Evolutionary conservation across 2,113 vertebrate species (phyloP).

Genomic region (Protobothrops flavoviridis): DNA sequence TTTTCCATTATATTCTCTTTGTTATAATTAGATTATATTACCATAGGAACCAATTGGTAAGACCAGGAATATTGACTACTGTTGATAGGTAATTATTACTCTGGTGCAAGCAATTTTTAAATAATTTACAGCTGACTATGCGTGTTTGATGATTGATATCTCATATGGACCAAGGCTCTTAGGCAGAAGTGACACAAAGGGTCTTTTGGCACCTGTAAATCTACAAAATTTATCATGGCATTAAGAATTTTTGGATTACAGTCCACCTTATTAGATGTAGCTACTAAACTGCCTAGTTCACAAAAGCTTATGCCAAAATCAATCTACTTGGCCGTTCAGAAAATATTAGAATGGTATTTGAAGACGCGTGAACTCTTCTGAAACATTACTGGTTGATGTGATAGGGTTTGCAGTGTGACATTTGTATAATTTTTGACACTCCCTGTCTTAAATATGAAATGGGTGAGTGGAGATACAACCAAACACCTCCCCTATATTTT

Average conservation of each 20-base stretch:
- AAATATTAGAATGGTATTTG: not conserved
- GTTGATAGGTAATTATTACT: not conserved
- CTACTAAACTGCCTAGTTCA: not conserved
- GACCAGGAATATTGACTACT: not conserved
- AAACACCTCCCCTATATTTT: constrained; percentile 4
- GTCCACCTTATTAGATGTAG: not conserved
- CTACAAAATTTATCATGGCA: not conserved
- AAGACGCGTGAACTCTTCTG: not conserved
- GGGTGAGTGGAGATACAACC: not conserved
- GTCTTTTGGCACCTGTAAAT: not conserved
- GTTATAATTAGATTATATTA: not conserved
- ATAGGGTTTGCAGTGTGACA: not conserved
- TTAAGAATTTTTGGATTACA: not conserved
- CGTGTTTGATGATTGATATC: not conserved
- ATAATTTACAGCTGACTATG: not conserved
- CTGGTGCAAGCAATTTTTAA: not conserved
- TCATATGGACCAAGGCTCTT: not conserved
- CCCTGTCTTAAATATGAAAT: not conserved
- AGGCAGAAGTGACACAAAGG: not conserved
- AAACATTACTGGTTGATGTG: not conserved
- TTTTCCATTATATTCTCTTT: not conserved
- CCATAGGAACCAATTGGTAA: not conserved
- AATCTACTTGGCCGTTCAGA: not conserved
- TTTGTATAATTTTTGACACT: constrained; percentile 1
- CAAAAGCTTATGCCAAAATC: not conserved